Base-by-base conservation (phyloP, 2,888 invertebrate species). In the Sarcophaga caerulescens region DNA sequence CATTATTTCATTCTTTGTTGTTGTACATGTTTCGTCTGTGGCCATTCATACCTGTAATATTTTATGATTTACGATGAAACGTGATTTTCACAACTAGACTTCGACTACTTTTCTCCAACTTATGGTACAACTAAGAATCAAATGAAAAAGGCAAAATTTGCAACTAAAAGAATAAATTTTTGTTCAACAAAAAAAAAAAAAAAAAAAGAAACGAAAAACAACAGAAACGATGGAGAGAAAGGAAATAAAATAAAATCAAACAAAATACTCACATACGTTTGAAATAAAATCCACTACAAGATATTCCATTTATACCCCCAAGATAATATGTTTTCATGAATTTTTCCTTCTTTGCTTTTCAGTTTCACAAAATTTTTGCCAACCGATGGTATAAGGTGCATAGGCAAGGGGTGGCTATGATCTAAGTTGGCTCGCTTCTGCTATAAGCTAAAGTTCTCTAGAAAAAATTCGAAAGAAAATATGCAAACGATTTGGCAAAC, bases 51-150 rank as follows among this genome's bases (percentile, higher is more conserved):
- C 78, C 84, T 84, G 35, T 79, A 80, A 87, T 85, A 88, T 85
- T 83, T 88, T 86, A 86, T 88, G 88, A 89, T 89, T 89, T 89
- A 89, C 87, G 88, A 87, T 88, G 86, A 87, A 89, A 89, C 89
- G 89, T 89, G 89, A 89, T 89, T 89, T 89, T 79, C 80, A 78
- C 85, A 85, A 81, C 35, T 52, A 52, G 52, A 52, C 52, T 52
- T 52, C 1, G 14, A 14, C 8, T 52, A 52, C 52, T 35, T 35
- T 10, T 35, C 35, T 35, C 35, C 35, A 35, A 35, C 35, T 35
- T 35, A 35, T 14, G 52, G 17, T 2, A 14, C 12, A 52, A 52
- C 17, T 14, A 52, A 5, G 17, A 52, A 52, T 14, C 12, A 52
- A 52, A 52, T 52, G 4, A 52, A 14, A 12, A 52, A 52, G 17